phyloP scores from a whole-genome alignment of 37 sponge, comb jelly and placozoan genomes.

The Halisarca cf. caerulea region DNA sequence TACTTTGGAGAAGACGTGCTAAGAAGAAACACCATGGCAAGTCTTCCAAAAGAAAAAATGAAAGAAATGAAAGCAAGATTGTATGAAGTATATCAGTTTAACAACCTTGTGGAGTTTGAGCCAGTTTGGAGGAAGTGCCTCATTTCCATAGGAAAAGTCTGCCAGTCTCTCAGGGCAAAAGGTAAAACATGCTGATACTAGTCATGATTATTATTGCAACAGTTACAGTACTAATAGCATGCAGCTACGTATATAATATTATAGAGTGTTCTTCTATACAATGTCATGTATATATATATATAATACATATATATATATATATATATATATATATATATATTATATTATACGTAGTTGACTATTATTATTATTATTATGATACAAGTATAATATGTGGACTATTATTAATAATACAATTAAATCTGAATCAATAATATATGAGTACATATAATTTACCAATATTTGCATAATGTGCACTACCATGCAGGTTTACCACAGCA shows the following conservation, averaged over 20 bases:
- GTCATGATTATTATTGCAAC: too few relatives aligned
- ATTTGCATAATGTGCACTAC: neutral
- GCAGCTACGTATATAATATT: too few relatives aligned
- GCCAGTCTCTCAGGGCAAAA: conserved; percentile 3
- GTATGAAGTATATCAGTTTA: conserved; percentile 11
- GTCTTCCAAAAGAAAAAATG: conserved; percentile 9
- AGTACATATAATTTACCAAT: neutral
- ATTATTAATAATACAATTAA: too few relatives aligned
- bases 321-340: neutral
- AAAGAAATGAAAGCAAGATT: neutral
- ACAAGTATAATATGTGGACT: too few relatives aligned
- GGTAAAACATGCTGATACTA: neutral
- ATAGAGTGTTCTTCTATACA: too few relatives aligned
- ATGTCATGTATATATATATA: too few relatives aligned
- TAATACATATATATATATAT: neutral
- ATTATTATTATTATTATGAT: neutral
- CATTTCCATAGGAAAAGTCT: conserved; percentile 12
- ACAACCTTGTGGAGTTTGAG: conserved; percentile 11
- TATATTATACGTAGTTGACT: neutral
- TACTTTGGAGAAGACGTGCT: conserved; percentile 14
- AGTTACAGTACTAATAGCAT: too few relatives aligned
- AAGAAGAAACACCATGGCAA: neutral
- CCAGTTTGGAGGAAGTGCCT: conserved; percentile 17
- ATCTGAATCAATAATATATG: too few relatives aligned
- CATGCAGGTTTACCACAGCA: neutral